A percentile compares a stretch with the other conserved stretches of the same genome.
Evolutionary conservation across 2,888 invertebrate species (phyloP).

Genomic region (Osedax frankpressi): DNA sequence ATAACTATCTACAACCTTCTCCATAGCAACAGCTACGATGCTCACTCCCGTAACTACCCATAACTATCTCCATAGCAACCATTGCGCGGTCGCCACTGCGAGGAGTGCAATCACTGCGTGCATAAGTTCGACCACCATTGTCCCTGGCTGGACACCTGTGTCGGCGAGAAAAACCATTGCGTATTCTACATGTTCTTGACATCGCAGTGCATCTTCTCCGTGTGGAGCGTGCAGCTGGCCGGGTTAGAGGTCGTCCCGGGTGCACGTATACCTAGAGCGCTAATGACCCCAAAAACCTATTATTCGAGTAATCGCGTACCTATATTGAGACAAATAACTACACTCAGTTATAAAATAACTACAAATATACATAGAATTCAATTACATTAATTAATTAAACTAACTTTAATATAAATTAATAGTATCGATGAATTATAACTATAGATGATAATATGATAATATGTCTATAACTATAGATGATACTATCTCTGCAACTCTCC

Average conservation of each 20-base stretch:
- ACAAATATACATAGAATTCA: too few species aligned
- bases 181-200: slow-evolving; percentile 43
- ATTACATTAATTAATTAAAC: too few species aligned
- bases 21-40: neutral
- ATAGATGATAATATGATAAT: too few species aligned
- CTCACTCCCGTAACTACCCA: neutral
- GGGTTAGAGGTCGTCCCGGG: slow-evolving; percentile 24
- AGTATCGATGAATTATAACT: too few species aligned
- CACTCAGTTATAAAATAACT: too few species aligned
- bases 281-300: too few species aligned
- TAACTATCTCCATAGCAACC: slow-evolving; percentile 30
- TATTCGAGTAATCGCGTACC: too few species aligned
- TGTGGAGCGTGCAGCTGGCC: slow-evolving; percentile 36
- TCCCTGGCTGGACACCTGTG: slow-evolving; percentile 46
- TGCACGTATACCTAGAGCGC: too few species aligned
- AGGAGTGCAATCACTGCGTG: slow-evolving; percentile 44
- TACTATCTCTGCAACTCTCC: neutral
- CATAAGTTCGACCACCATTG: slow-evolving; percentile 46
- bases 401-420: too few species aligned
- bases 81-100: slow-evolving; percentile 44
- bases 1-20: neutral
- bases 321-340: too few species aligned
- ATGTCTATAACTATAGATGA: too few species aligned
- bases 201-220: slow-evolving; percentile 32
- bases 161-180: slow-evolving; percentile 45